Evolutionary conservation across 2,113 vertebrate species (phyloP), one percentile per base, ranked within the genome.

Genomic region (Protobothrops mucrosquamatus): DNA sequence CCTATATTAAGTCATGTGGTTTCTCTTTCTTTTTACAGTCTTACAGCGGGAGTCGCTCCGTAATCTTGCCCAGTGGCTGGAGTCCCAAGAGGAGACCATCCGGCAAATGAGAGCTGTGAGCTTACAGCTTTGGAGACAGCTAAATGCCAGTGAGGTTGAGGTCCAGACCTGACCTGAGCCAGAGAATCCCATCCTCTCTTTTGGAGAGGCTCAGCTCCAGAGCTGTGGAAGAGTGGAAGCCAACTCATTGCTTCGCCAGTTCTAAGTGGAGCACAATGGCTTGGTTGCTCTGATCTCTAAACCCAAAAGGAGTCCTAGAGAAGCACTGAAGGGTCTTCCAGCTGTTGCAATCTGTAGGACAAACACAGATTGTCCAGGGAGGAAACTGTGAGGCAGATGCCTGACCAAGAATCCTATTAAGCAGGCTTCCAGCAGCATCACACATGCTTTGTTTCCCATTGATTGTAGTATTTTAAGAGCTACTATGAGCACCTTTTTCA

Each of bases 31-130:
- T 89, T 94, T 48, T 9, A 0, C 96, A 98, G 98, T 98, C 94
- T 97, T 98, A 94, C 98, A 99, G 97, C 98, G 97, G 10, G 97
- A 98, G 46, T 98, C 98, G 0, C 97, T 99, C 85, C 96, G 85
- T 23, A 94, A 89, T 0, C 96, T 99, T 93, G 97, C 97, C 1
- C 97, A 98, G 89, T 97, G 96, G 2, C 90, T 98, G 88, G 86
- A 90, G 61, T 96, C 95, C 0, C 98, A 98, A 93, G 98, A 98
- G 91, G 97, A 97, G 0, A 92, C 94, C 0, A 94, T 98, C 34
- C 97, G 88, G 48, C 97, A 96, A 90, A 96, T 98, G 91, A 96
- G 95, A 88, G 97, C 98, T 34, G 96, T 98, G 95, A 98, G 98
- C 87, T 93, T 98, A 85, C 97, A 98, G 94, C 97, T 98, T 93